Percentiles rank a stretch among this genome's conserved stretches.
These are phyloP conservation scores for Tauraco hartlaubi DNA, from an alignment of 2,797 vertebrate genomes.

Conservation along the genomic window DNA sequence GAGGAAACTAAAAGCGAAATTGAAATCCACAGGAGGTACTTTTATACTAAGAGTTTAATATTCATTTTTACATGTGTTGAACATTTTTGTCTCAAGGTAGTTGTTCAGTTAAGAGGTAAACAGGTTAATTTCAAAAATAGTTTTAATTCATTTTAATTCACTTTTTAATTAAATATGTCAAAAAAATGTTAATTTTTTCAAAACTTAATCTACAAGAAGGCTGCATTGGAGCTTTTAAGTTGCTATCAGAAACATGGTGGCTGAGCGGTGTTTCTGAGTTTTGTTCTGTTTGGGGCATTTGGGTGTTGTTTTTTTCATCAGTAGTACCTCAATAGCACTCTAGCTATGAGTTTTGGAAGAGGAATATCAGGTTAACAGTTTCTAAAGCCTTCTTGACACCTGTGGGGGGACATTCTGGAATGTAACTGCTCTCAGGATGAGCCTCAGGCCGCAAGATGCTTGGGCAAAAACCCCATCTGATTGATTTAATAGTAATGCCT, in stretches of 20 bases:
- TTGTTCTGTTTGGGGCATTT: neutral
- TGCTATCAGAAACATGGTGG: neutral
- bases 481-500: neutral
- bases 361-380: neutral
- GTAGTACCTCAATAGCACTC: neutral
- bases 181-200: neutral
- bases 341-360: neutral
- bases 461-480: accelerated
- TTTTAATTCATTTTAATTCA: neutral
- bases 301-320: neutral
- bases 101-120: neutral
- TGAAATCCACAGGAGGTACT: constrained; percentile 53
- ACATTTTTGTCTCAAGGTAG: constrained; percentile 10
- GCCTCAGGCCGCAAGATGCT: neutral
- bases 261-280: accelerated
- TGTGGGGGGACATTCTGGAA: neutral
- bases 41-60: constrained; percentile 19
- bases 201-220: neutral
- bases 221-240: neutral
- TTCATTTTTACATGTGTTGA: neutral
- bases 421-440: neutral
- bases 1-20: constrained; percentile 51
- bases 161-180: neutral
- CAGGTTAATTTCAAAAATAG: neutral
- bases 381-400: neutral